Evolutionary conservation across 2,797 vertebrate genomes (phyloP).

Genomic region (Gambelia wislizenii): DNA sequence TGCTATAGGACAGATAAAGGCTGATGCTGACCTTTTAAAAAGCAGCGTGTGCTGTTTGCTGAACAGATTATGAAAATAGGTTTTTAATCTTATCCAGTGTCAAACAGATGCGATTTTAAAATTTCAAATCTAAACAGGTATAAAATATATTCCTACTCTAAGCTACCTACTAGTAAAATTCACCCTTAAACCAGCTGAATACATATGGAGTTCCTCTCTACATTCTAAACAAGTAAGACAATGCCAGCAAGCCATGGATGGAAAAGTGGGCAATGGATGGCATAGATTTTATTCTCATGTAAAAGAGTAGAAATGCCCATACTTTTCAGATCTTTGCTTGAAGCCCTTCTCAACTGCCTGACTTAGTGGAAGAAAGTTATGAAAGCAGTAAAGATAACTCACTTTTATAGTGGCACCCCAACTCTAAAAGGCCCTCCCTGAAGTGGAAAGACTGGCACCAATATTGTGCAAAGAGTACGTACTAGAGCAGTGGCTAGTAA

Average conservation of each 20-base stretch:
- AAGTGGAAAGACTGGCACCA: neutral
- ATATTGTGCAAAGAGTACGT: too few relatives aligned
- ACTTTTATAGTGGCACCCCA: neutral
- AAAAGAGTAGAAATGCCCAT: neutral
- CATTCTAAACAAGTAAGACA: neutral
- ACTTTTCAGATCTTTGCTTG: neutral
- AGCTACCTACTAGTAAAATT: neutral
- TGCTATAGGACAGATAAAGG: neutral
- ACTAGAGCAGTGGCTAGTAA: too few relatives aligned
- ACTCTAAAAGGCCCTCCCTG: neutral
- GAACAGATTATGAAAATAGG: conserved; percentile 1
- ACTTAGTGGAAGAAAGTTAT: neutral
- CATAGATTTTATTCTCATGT: neutral
- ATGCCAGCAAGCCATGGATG: neutral
- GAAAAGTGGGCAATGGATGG: neutral
- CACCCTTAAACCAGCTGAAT: neutral
- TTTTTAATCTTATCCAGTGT: neutral
- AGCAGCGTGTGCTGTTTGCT: neutral
- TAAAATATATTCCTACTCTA: neutral
- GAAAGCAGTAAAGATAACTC: neutral
- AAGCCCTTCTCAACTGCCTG: neutral
- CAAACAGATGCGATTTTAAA: conserved; percentile 11
- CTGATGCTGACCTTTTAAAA: conserved; percentile 23
- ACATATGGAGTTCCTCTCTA: neutral
- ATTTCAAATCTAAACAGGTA: neutral